Base-by-base conservation (phyloP, 2,888 invertebrate genomes). In the Pseudanteris insignis region DNA sequence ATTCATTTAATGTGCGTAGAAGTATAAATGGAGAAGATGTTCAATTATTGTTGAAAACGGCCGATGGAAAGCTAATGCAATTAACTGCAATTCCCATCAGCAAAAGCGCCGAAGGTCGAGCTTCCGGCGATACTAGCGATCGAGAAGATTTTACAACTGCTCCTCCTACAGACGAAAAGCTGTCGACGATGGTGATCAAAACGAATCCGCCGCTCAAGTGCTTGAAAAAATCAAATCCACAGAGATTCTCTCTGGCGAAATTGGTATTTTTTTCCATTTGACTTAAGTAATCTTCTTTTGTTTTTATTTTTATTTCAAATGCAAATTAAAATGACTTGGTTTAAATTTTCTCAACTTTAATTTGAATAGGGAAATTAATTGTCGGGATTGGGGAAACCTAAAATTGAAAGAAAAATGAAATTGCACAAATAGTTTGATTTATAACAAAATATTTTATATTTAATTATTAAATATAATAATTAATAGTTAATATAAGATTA, bases 21-120 rank as follows among this genome's bases (percentile, higher is more conserved):
- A 74, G 72, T 9, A 74, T 77, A 43, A 77, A 75, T 38, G 73
- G 74, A 2, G 73, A 76, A 48, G 74, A 81, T 51, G 78, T 84
- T 58, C 83, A 84, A 65, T 74, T 85, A 11, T 70, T 83, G 25
- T 69, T 85, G 33, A 82, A 84, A 71, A 81, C 84, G 13, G 82
- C 84, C 2, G 82, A 81, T 71, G 85, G 85, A 4, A 81, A 83
- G 70, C 74, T 83, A 33, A 78, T 84, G 64, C 82, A 81, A 51
- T 71, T 83, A 18, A 81, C 82, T 2, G 79, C 82, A 3, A 70
- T 77, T 25, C 77, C 81, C 4, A 57, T 78, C 26, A 44, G 29
- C 29, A 66, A 71, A 37, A 61, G 43, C 29, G 58, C 57, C 15
- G 58, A 57, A 28, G 61, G 64, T 15, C 40, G 40, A 29, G 36